Conservation (phyloP, 1,140 invertebrate genomes). For the Zaprionus davidi region DNA sequence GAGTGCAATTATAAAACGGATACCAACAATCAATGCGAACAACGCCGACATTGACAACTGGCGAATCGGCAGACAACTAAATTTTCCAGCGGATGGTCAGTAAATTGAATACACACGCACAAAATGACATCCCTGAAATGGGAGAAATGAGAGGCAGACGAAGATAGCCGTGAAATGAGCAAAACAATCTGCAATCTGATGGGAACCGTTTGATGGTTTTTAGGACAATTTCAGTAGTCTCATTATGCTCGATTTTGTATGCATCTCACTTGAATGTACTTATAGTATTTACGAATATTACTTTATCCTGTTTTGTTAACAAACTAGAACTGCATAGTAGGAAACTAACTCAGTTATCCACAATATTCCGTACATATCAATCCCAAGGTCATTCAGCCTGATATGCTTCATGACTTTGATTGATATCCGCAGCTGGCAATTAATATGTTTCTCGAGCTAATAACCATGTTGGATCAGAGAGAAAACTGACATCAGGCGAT, state of each 20-base stretch:
- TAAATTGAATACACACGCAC: neutral
- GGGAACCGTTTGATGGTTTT: neutral
- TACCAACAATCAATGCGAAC: slow-evolving; percentile 49
- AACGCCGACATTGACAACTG: slow-evolving; percentile 31
- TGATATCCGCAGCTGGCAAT: neutral
- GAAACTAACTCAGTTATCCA: neutral
- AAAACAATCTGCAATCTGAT: neutral
- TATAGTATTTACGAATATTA: neutral
- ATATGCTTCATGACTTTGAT: neutral
- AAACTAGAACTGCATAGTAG: neutral
- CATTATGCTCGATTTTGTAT: neutral
- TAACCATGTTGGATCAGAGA: slow-evolving; percentile 1
- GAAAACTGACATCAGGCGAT: neutral
- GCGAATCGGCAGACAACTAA: slow-evolving; percentile 4
- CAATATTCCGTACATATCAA: neutral
- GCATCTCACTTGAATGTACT: neutral
- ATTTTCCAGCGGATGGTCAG: slow-evolving; percentile 3
- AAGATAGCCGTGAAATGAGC: slow-evolving; percentile 9
- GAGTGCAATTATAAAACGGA: slow-evolving; percentile 66
- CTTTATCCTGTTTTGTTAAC: neutral
- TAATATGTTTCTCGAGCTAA: slow-evolving; percentile 1
- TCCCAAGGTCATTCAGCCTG: neutral
- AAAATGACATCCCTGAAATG: neutral
- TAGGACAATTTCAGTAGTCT: neutral
- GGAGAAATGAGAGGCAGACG: neutral